Base-by-base conservation (phyloP, 1,140 invertebrate species). In the Andricus grossulariae region DNA sequence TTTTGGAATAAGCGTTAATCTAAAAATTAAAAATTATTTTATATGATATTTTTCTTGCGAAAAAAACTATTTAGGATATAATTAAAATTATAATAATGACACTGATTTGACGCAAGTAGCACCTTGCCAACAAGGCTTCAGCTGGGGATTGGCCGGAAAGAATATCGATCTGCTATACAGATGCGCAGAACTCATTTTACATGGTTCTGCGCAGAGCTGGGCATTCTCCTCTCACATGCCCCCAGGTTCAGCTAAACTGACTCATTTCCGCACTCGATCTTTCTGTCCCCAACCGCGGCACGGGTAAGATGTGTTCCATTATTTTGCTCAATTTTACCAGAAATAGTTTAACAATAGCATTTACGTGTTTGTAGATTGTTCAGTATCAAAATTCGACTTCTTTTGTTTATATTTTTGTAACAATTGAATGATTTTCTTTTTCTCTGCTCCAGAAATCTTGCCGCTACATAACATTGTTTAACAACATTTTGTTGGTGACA, bases 241-340 rank as follows among this genome's bases (percentile, higher is more conserved):
- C 32, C n/a, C 25, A 39, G 21, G 15, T 16, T 66, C 57, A 66
- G n/a, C n/a, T 66, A 45, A 45, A 25, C 60, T 66, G 60, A 39
- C 39, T 66, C 60, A 49, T 39, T 51, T 45, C 73, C 50, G n/a
- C 50, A 55, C 49, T 15, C 54, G 85, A 86, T 83, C 89, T 90
- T 90, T 90, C 87, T 85, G 88, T 89, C 84, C 85, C 84, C 81
- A 86, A 55, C 80, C 80, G 83, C 84, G 84, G 87, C 81, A 84
- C 85, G 83, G 86, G 89, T 90, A 86, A 84, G 88, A 85, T 74
- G 45, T 72, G 11, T 80, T 72, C 71, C 45, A 5, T 12, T n/a
- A 13, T 39, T 57, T 55, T 76, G 60, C 19, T 70, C 45, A 66
- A 0, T 13, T 57, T 57, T 12, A 11, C 7, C 7, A 21, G 12